A percentile compares a stretch with the other conserved stretches of the same genome.
These are phyloP conservation scores for Pandion haliaetus DNA, from an alignment of 2,113 vertebrate species.

Conservation along the genomic window DNA sequence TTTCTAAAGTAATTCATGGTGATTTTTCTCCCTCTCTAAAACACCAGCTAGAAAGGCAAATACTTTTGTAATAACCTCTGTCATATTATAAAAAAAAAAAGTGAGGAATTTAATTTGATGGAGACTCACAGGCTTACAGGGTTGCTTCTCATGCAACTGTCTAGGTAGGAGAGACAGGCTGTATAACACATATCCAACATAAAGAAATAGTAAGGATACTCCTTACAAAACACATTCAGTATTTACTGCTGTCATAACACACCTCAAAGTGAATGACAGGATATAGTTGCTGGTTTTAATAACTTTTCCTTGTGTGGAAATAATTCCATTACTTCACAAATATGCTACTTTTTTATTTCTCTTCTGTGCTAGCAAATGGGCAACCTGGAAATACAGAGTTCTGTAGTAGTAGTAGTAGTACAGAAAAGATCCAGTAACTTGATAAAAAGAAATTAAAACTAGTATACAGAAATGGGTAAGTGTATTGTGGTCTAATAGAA, in stretches of 20 bases:
- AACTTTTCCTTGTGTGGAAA: neutral
- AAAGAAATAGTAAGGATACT: neutral
- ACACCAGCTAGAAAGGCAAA: constrained; percentile 1
- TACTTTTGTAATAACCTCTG: neutral
- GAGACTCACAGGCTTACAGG: neutral
- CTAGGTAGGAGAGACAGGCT: neutral
- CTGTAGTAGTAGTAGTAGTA: rapidly evolving
- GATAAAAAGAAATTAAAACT: neutral
- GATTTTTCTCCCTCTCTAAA: neutral
- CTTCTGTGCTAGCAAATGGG: neutral
- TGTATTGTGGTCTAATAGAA: neutral
- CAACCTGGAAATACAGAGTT: neutral
- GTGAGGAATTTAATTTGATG: neutral
- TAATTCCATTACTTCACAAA: neutral
- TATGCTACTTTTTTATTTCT: neutral
- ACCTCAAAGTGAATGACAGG: neutral
- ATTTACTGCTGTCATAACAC: neutral
- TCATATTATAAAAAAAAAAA: neutral
- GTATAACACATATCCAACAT: neutral
- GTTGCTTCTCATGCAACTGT: neutral
- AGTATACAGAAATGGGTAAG: neutral
- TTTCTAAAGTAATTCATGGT: neutral
- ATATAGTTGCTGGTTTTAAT: neutral
- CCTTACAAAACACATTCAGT: neutral
- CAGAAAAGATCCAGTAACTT: neutral